Percentiles rank a stretch among this genome's conserved stretches.
Conservation (phyloP, 2,113 vertebrate genomes). For the Sapayoa aenigma region DNA sequence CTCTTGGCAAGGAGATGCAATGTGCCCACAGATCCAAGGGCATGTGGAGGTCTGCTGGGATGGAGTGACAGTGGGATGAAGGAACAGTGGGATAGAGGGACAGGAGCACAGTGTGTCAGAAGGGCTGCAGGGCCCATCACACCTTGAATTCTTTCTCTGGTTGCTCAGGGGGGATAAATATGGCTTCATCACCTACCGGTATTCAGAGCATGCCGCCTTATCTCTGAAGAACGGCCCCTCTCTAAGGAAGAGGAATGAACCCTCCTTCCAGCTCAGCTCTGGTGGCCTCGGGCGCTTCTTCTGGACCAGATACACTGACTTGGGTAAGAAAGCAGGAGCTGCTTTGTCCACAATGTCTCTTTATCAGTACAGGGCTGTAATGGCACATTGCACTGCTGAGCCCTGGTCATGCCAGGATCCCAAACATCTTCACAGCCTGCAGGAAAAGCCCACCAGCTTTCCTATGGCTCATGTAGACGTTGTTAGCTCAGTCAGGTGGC, state of each 20-base stretch:
- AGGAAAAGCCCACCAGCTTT: neutral
- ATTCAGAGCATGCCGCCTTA: conserved; percentile 79
- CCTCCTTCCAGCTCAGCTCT: conserved; percentile 78
- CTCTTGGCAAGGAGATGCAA: neutral
- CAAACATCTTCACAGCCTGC: neutral
- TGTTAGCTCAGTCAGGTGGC: neutral
- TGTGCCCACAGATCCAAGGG: neutral
- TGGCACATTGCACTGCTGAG: neutral
- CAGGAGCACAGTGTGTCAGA: neutral
- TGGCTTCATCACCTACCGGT: conserved; percentile 90
- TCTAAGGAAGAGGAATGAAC: conserved; percentile 80
- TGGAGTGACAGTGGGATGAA: neutral
- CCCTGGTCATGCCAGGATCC: neutral
- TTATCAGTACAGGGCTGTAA: neutral
- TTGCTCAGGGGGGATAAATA: conserved; percentile 83
- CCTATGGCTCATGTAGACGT: neutral
- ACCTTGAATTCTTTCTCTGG: neutral
- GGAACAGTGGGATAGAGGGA: neutral
- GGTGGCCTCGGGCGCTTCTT: conserved; percentile 80
- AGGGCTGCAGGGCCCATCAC: neutral
- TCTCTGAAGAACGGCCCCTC: conserved; percentile 74
- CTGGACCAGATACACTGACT: conserved; percentile 89
- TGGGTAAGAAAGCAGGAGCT: conserved; percentile 78
- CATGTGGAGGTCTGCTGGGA: neutral
- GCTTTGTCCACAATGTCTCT: neutral